Percentiles rank a stretch among this genome's conserved stretches.
Evolutionary conservation across 2,113 vertebrate genomes (phyloP).

Genomic region (Cromileptes altivelis): DNA sequence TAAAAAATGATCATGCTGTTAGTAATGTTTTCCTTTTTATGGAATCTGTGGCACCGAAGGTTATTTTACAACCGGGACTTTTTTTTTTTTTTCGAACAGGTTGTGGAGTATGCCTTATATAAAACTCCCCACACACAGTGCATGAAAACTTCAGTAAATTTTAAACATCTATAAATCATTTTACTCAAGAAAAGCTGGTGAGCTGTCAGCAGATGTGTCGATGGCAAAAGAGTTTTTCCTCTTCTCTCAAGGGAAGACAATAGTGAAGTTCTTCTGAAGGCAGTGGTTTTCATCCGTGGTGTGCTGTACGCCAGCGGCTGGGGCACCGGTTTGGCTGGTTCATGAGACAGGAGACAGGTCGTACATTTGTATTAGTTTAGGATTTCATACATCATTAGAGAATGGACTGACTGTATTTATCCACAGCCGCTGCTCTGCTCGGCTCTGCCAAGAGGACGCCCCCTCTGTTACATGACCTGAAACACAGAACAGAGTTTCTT

Average conservation of each 20-base stretch:
- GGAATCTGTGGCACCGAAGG: conserved; percentile 71
- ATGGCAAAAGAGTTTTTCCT: conserved; percentile 88
- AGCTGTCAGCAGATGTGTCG: conserved; percentile 91
- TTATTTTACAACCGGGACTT: conserved; percentile 71
- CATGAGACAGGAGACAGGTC: conserved; percentile 46
- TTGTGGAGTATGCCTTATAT: conserved; percentile 79
- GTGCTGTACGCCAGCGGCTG: conserved; percentile 62
- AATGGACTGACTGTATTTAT: conserved; percentile 30
- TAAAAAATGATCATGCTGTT: conserved; percentile 59
- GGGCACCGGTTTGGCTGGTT: conserved; percentile 53
- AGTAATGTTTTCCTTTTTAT: conserved; percentile 77
- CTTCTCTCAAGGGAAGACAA: conserved; percentile 81
- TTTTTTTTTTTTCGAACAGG: conserved; percentile 68
- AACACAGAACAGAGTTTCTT: conserved; percentile 21
- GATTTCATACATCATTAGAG: conserved; percentile 62
- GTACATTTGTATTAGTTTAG: conserved; percentile 58
- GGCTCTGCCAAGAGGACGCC: conserved; percentile 22
- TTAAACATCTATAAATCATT: conserved; percentile 92
- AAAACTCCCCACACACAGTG: conserved; percentile 83
- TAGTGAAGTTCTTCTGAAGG: conserved; percentile 90
- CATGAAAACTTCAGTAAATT: conserved; percentile 89
- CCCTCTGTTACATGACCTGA: conserved; percentile 27
- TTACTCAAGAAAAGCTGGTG: conserved; percentile 87
- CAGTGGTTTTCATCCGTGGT: conserved; percentile 90
- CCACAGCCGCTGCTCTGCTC: conserved; percentile 12